Evolutionary conservation across 2,888 invertebrate species (phyloP), one percentile per base, ranked within the genome.

Genomic region (Eupithecia subfuscata): DNA sequence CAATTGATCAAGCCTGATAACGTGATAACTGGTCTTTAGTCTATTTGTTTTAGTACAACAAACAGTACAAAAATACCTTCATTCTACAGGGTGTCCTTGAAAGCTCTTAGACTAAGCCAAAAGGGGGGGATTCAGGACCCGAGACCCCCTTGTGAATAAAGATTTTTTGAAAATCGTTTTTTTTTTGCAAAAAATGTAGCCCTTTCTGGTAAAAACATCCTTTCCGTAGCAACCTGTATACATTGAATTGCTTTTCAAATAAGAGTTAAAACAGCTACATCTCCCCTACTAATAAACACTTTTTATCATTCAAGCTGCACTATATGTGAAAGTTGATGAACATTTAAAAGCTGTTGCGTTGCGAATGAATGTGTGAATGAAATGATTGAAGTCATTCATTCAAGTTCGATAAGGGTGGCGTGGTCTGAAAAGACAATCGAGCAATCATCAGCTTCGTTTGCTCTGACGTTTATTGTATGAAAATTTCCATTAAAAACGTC

Each of bases 381-480:
- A 22, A 56, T 56, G 56, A 22, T 56, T 56, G 56, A 56, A 56
- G 56, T 56, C 22, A 48, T 48, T 48, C 48, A 48, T 48, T 48
- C 48, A 48, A n/a, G 9, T 52, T 52, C 9, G 2, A 48, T 48
- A n/a, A 45, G 45, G 18, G 7, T n/a, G n/a, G n/a, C 2, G 52
- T n/a, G 52, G 3, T 52, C 48, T 48, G 1, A n/a, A n/a, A 52
- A 9, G 9, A 52, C 18, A 52, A 48, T n/a, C 9, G n/a, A 2
- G 0, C n/a, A 8, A n/a, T 18, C 6, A 52, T 6, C n/a, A 9
- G n/a, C 52, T n/a, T 18, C 18, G n/a, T 52, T 2, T 48, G 18
- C 18, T 0, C 16, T 48, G 18, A 48, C 18, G 48, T 48, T 48
- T 48, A 11, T 5, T 5, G 16, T 18, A 48, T 6, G 7, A 9